phyloP scores from a whole-genome alignment of 2,113 vertebrate species.

The Piprites chloris region DNA sequence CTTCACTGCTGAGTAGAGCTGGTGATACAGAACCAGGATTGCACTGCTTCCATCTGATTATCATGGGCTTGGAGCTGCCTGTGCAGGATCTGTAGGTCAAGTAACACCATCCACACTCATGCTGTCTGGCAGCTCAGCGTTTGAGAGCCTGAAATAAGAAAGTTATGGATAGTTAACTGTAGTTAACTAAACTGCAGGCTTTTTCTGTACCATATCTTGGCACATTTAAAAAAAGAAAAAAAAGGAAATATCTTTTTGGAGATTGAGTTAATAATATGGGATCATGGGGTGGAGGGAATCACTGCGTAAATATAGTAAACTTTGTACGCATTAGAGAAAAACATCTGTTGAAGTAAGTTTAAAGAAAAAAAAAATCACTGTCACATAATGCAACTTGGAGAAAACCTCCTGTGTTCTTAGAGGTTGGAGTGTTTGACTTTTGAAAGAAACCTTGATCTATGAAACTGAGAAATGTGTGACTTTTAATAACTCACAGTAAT shows the following conservation, averaged over 20 bases:
- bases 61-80: not conserved
- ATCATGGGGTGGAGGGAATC: not conserved
- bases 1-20: not conserved
- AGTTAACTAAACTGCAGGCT: not conserved
- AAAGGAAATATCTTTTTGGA: not conserved
- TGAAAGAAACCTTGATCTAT: not conserved
- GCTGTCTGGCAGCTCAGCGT: not conserved
- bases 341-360: not conserved
- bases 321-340: not conserved
- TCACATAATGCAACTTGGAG: not conserved
- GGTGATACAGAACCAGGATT: not conserved
- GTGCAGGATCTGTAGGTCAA: not conserved
- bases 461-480: not conserved
- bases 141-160: not conserved
- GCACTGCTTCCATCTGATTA: not conserved
- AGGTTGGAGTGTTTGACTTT: not conserved
- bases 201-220: not conserved
- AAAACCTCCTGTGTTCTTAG: not conserved
- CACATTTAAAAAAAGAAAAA: no score
- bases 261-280: not conserved
- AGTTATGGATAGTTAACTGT: not conserved
- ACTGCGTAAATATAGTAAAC: not conserved
- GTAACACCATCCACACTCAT: rapidly evolving
- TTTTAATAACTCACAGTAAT: not conserved
- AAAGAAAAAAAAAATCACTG: not conserved